Evolutionary conservation across 2,797 vertebrate species (phyloP).

Genomic region (Manis crassicaudata): DNA sequence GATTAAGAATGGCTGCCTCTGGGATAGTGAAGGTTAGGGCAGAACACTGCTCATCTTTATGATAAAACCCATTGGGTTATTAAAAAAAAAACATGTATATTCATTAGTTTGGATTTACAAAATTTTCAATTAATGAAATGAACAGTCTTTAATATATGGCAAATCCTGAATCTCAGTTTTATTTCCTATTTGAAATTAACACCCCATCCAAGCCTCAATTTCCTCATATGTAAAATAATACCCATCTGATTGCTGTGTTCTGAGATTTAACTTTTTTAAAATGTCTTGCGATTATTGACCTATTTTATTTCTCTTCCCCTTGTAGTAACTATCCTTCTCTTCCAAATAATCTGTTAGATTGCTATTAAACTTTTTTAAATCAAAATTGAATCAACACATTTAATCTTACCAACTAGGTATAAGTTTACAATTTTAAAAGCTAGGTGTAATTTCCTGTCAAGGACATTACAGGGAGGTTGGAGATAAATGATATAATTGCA

Average conservation of each 20-base stretch:
- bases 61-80: neutral
- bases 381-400: neutral
- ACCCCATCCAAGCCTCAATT: neutral
- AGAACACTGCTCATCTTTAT: neutral
- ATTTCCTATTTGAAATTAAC: slow-evolving; percentile 40
- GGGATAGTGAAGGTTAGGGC: neutral
- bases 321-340: neutral
- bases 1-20: neutral
- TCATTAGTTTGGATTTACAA: slow-evolving; percentile 39
- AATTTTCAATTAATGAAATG: neutral
- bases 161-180: neutral
- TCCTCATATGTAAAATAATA: slow-evolving; percentile 5
- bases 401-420: neutral
- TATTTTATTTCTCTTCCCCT: neutral
- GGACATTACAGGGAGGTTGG: neutral
- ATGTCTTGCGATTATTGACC: neutral
- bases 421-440: slow-evolving; percentile 10
- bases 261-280: neutral
- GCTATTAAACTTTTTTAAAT: slow-evolving; percentile 5
- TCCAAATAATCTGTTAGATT: slow-evolving; percentile 4
- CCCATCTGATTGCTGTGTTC: neutral
- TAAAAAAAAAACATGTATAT: neutral
- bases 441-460: neutral
- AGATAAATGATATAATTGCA: neutral
- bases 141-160: neutral